Conservation (phyloP, 2,888 invertebrate genomes). For the Apamea crenata region DNA sequence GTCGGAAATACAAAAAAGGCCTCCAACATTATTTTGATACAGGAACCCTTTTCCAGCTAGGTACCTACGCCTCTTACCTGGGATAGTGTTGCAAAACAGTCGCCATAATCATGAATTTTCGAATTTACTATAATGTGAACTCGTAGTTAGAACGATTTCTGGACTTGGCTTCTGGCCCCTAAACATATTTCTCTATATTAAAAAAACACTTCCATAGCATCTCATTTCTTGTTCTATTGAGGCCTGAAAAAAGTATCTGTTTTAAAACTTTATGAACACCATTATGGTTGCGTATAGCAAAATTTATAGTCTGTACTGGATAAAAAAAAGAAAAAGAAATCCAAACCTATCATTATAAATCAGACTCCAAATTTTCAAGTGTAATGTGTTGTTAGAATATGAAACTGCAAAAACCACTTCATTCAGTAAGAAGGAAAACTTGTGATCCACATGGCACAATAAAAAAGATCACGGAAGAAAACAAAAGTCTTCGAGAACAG, state of each 20-base stretch:
- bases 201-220: background rate
- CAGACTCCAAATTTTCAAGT: slow-evolving; percentile 65
- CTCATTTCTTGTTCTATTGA: background rate
- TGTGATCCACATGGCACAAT: slow-evolving; percentile 39
- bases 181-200: background rate
- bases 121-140: background rate
- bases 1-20: too few species aligned
- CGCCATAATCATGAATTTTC: background rate
- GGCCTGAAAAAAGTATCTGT: background rate
- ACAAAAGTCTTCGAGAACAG: slow-evolving; percentile 70
- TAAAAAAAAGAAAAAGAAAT: background rate
- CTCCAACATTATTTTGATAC: too few species aligned
- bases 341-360: background rate
- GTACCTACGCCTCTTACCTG: background rate
- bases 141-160: background rate
- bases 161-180: background rate
- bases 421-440: slow-evolving; percentile 44
- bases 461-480: slow-evolving; percentile 72
- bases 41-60: background rate
- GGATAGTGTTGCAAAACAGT: background rate
- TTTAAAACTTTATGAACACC: background rate
- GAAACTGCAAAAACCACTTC: slow-evolving; percentile 68
- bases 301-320: background rate
- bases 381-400: slow-evolving; percentile 57
- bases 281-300: background rate